Conservation (phyloP, 2,113 vertebrate genomes). For the Nesogale talazaci region DNA sequence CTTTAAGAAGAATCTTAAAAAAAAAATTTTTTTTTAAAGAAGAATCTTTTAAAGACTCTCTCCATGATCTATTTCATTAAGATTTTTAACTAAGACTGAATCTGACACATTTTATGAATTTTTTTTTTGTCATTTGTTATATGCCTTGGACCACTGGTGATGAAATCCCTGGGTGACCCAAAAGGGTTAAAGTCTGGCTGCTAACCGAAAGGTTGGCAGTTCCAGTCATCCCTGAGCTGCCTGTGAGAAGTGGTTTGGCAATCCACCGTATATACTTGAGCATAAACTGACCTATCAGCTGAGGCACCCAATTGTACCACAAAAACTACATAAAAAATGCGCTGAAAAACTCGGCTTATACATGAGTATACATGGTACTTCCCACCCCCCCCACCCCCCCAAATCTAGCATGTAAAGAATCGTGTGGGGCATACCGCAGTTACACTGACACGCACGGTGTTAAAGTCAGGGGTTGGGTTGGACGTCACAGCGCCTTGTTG, state of each 20-base stretch:
- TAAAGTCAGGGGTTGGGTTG: neutral
- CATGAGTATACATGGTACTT: too few relatives aligned
- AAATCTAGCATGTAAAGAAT: neutral
- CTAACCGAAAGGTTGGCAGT: neutral
- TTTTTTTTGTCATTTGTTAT: constrained; percentile 25
- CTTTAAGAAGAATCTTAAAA: constrained; percentile 17
- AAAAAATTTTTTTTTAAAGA: too few relatives aligned
- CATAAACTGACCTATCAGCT: neutral
- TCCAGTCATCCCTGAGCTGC: neutral
- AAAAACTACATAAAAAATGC: too few relatives aligned
- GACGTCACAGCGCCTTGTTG: neutral
- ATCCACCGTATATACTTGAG: neutral
- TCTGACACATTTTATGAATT: neutral
- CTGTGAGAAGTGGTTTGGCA: neutral
- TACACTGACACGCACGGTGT: neutral
- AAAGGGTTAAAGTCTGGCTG: neutral
- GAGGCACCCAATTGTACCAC: too few relatives aligned
- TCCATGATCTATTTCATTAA: neutral
- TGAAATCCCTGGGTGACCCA: neutral
- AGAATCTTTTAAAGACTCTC: constrained; percentile 9
- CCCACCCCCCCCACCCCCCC: too few relatives aligned
- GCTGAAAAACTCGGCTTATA: too few relatives aligned
- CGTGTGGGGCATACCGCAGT: neutral
- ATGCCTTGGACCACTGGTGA: neutral
- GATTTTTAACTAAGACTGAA: constrained; percentile 17